A percentile compares a stretch with the other conserved stretches of the same genome.
phyloP scores from a whole-genome alignment of 2,113 vertebrate genomes.

The Coracopsis vasa region DNA sequence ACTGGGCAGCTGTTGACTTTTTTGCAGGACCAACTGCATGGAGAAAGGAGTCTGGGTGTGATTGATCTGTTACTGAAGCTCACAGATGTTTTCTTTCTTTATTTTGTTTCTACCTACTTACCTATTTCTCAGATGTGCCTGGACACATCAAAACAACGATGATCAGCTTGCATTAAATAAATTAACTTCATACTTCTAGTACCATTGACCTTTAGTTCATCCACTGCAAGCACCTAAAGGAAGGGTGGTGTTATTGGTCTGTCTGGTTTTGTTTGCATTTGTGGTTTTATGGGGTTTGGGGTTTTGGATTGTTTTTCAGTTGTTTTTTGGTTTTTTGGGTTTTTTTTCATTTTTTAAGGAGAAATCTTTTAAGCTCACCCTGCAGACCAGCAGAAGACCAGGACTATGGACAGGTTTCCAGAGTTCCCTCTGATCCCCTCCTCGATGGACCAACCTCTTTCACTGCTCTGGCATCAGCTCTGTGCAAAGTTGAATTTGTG shows the following conservation, averaged over 20 bases:
- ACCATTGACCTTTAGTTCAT: not conserved
- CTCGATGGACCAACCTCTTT: not conserved
- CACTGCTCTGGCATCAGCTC: not conserved
- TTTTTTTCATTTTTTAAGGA: not conserved
- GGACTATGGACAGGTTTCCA: not conserved
- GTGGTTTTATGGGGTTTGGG: not conserved
- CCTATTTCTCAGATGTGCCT: not conserved
- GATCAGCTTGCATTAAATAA: not conserved
- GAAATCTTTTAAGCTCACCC: not conserved
- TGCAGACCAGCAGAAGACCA: not conserved
- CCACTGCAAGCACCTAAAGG: not conserved
- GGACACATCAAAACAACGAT: not conserved
- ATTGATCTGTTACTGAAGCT: not conserved
- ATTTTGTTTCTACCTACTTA: not conserved
- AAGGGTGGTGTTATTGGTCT: not conserved
- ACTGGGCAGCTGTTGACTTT: not conserved
- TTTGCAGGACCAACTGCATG: not conserved
- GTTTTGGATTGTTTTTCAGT: not conserved
- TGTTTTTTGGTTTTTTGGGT: not conserved
- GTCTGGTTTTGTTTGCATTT: not conserved
- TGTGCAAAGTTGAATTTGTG: not conserved
- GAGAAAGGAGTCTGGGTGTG: not conserved
- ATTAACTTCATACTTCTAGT: not conserved
- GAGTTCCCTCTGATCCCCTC: not conserved
- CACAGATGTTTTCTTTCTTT: not conserved